These are phyloP conservation scores for Nymphicus hollandicus DNA, from an alignment of 2,113 vertebrate genomes.

Conservation along the genomic window DNA sequence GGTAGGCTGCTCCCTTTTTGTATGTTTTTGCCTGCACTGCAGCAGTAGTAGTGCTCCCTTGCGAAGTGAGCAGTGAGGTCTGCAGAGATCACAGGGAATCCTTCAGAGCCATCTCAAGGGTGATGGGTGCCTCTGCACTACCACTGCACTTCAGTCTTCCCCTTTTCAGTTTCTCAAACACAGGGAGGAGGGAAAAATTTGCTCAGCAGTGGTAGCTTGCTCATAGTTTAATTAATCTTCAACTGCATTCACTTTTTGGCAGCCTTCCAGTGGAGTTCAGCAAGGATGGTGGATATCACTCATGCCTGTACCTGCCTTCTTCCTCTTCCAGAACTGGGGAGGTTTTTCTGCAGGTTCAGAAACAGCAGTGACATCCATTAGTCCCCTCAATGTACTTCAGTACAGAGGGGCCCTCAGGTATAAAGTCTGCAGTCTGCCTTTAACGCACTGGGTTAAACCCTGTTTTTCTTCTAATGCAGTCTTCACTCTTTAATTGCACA, in stretches of 20 bases:
- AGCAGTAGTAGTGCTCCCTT: not conserved
- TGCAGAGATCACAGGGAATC: not conserved
- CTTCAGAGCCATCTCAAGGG: not conserved
- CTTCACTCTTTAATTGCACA: not conserved
- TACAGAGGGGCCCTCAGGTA: not conserved
- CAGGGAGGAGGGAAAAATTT: not conserved
- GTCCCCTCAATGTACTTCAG: not conserved
- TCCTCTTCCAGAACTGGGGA: not conserved
- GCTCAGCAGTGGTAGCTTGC: not conserved
- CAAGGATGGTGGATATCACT: not conserved
- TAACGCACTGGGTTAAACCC: not conserved
- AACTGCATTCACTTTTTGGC: not conserved
- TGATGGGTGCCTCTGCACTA: not conserved
- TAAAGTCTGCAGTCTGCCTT: not conserved
- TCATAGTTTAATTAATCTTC: slow-evolving; percentile 43
- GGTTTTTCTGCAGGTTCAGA: not conserved
- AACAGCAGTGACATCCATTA: not conserved
- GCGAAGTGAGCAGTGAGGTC: not conserved
- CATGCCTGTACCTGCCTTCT: slow-evolving; percentile 27
- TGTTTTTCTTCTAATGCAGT: not conserved
- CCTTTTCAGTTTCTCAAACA: not conserved
- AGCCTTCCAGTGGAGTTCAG: not conserved
- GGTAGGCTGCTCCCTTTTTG: not conserved
- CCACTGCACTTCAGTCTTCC: not conserved
- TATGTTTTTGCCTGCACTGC: not conserved